These are phyloP conservation scores for Acipenser ruthenus DNA, from an alignment of 2,797 vertebrate genomes.

Conservation along the genomic window DNA sequence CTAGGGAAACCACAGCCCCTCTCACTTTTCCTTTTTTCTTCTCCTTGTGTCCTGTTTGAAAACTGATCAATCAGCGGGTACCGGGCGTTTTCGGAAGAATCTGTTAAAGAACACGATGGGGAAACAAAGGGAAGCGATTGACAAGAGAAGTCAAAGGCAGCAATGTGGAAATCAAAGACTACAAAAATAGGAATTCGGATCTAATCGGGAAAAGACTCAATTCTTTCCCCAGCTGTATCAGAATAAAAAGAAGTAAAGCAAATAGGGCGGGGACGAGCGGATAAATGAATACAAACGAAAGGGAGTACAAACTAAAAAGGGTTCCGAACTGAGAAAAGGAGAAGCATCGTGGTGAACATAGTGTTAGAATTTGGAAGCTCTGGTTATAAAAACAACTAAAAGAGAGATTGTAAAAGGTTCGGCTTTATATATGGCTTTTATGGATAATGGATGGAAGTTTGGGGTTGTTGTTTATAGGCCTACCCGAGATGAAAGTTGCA, in stretches of 20 bases:
- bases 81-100: slow-evolving; percentile 50
- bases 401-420: too few species aligned
- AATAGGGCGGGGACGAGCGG: slow-evolving; percentile 58
- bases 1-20: slow-evolving; percentile 53
- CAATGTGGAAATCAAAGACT: slow-evolving; percentile 60
- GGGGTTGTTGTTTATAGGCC: too few species aligned
- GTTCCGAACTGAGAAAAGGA: slow-evolving; percentile 39
- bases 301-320: slow-evolving; percentile 55
- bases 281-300: slow-evolving; percentile 43
- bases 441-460: too few species aligned
- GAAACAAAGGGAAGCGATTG: slow-evolving; percentile 63
- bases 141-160: slow-evolving; percentile 61
- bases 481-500: too few species aligned
- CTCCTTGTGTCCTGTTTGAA: slow-evolving; percentile 54
- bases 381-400: too few species aligned
- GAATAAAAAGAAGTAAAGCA: slow-evolving; percentile 69
- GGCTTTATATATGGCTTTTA: too few species aligned
- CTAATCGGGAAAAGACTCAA: slow-evolving; percentile 60
- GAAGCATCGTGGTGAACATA: slow-evolving; percentile 35
- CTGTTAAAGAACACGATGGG: slow-evolving; percentile 56
- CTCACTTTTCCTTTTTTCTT: slow-evolving; percentile 37
- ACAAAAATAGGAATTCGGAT: slow-evolving; percentile 58
- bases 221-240: slow-evolving; percentile 59
- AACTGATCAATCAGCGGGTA: slow-evolving; percentile 64
- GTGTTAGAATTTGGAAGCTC: too few species aligned